A percentile compares a stretch with the other conserved stretches of the same genome.
phyloP scores from a whole-genome alignment of 2,888 invertebrate genomes.

The Torymus aiolomorphi region DNA sequence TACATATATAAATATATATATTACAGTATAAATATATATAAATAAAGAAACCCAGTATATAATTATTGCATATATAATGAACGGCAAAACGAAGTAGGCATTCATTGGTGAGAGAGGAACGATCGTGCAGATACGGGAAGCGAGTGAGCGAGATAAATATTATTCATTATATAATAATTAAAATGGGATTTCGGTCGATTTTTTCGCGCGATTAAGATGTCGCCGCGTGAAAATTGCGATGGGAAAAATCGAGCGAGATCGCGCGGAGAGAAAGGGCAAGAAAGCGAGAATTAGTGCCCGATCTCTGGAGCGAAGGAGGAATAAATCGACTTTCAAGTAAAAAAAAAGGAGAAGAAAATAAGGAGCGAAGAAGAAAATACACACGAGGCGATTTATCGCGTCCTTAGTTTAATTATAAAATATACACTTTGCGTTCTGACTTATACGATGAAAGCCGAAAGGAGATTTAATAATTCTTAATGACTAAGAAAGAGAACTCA shows the following conservation, averaged over 20 bases:
- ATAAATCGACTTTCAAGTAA: constrained; percentile 19
- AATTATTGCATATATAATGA: constrained; percentile 56
- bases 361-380: constrained; percentile 1
- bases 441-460: constrained; percentile 27
- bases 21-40: constrained; percentile 57
- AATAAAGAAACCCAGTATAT: constrained; percentile 54
- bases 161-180: constrained; percentile 40
- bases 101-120: constrained; percentile 45
- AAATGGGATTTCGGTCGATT: constrained; percentile 36
- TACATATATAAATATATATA: constrained; percentile 61
- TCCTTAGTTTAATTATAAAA: constrained; percentile 34
- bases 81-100: constrained; percentile 52
- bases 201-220: constrained; percentile 29
- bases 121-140: constrained; percentile 35
- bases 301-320: constrained; percentile 6
- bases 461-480: constrained; percentile 41
- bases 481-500: constrained; percentile 53
- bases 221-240: neutral
- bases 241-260: constrained; percentile 29
- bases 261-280: neutral
- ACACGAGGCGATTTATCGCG: constrained; percentile 22
- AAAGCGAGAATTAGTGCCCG: constrained; percentile 14
- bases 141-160: constrained; percentile 39
- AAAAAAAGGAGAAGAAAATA: constrained; percentile 27
- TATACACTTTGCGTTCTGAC: constrained; percentile 41